Evolutionary conservation across 2,888 invertebrate species (phyloP).

Genomic region (Girardia tigrina): DNA sequence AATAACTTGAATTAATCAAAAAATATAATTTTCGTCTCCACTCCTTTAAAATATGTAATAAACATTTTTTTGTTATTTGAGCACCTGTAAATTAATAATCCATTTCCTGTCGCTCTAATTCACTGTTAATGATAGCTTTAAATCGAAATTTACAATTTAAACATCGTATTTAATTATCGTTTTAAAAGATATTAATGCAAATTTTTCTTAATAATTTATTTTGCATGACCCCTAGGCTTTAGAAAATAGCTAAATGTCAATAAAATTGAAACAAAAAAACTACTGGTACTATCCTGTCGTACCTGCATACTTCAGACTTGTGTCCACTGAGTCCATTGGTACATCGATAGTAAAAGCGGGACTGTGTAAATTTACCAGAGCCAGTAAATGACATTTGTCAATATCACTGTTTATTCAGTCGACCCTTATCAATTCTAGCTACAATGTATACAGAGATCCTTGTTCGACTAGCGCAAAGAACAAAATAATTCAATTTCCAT

Average conservation of each 20-base stretch:
- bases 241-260: conserved; percentile 2
- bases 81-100: no score
- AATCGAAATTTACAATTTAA: no score
- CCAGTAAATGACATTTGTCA: conserved; percentile 23
- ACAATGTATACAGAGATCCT: conserved; percentile 23
- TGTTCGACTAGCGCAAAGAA: conserved; percentile 11
- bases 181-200: background rate
- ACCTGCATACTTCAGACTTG: conserved; percentile 23
- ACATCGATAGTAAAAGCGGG: background rate
- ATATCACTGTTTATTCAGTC: conserved; percentile 10
- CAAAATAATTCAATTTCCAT: conserved; percentile 23
- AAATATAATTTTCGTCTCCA: no score
- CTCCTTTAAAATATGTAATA: no score
- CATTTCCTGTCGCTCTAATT: no score
- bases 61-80: no score
- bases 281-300: conserved; percentile 23
- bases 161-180: no score
- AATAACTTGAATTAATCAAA: no score
- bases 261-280: background rate
- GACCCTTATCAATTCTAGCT: conserved; percentile 23
- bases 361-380: conserved; percentile 23
- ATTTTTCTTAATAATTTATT: background rate
- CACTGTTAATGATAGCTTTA: no score
- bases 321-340: conserved; percentile 20
- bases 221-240: conserved; percentile 9